A percentile compares a stretch with the other conserved stretches of the same genome.
Evolutionary conservation across 2,888 invertebrate genomes (phyloP).

Genomic region (Polymixis flavicincta): DNA sequence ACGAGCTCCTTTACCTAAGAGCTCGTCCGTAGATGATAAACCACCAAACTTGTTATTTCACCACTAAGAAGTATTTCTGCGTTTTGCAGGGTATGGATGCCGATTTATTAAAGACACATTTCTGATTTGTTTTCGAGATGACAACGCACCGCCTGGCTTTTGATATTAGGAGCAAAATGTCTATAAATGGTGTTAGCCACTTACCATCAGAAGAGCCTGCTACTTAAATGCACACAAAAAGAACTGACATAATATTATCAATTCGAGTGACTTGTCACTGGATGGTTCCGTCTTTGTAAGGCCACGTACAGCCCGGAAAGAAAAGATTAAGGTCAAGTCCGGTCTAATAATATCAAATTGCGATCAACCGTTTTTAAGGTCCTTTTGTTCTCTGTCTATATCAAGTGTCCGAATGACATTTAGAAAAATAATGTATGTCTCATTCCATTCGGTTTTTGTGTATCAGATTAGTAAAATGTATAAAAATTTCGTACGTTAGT

Average conservation of each 20-base stretch:
- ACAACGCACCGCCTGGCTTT: too few species aligned
- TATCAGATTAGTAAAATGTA: too few species aligned
- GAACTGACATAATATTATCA: neutral
- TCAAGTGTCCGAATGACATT: neutral
- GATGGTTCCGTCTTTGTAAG: constrained; percentile 10
- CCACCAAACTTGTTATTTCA: neutral
- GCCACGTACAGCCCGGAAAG: neutral
- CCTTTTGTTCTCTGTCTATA: constrained; percentile 9
- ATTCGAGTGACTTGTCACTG: constrained; percentile 16
- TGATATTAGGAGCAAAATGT: neutral
- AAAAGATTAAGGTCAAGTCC: constrained; percentile 30
- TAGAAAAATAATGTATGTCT: neutral
- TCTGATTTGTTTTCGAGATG: too few species aligned
- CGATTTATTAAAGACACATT: neutral
- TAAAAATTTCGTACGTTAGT: too few species aligned
- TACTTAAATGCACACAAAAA: neutral
- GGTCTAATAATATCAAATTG: constrained; percentile 35
- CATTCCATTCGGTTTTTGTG: fast-evolving
- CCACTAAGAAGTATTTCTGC: neutral
- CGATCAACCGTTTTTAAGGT: constrained; percentile 24
- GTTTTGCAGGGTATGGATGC: too few species aligned
- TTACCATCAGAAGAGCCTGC: neutral
- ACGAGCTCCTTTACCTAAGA: too few species aligned
- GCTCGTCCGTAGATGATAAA: too few species aligned
- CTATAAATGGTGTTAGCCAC: neutral